Base-by-base conservation (phyloP, 2,888 invertebrate species). In the Nymphalis c-album region DNA sequence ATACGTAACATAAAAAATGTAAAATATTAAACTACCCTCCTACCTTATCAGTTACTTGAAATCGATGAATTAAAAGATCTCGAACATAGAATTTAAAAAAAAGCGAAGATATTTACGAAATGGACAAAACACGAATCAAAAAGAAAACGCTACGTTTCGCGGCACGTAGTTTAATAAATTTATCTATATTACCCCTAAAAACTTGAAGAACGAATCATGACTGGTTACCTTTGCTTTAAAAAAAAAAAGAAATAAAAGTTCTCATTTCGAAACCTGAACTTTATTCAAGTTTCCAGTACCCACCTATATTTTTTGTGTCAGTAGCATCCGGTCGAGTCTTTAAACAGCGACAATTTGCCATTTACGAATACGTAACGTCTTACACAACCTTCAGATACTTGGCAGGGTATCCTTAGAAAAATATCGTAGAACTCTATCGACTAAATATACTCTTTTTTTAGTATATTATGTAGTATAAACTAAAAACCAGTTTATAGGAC, bases 121-220 rank as follows among this genome's bases (percentile, higher is more conserved):
- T 63, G 46, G 18, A 63, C n/a, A n/a, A 63, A 57, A 35, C 31
- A 58, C 58, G 57, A 47, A 53, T 46, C 57, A 16, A 47, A 13
- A 35, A 48, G 58, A 57, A 57, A 63, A 59, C n/a, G 62, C 62
- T 50, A 50, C 35, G 40, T 40, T 45, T 51, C 20, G 47, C 22
- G 58, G 26, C 47, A 58, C 58, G 50, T 59, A 58, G 50, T 50
- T 64, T 64, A 64, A 57, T 47, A 59, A 64, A 64, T n/a, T 59
- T 59, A 17, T 40, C 40, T 58, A 48, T 59, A 59, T 64, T 58
- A 59, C 64, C 18, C 13, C n/a, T 47, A 59, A 64, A 50, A 55
- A 47, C 26, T 46, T 57, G 47, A 35, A 31, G 31, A 63, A 47
- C 48, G 31, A 53, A 53, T 26, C 26, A 17, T 18, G 50, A 50